Conservation (phyloP, 2,113 vertebrate species). For the Ploceus nigricollis region DNA sequence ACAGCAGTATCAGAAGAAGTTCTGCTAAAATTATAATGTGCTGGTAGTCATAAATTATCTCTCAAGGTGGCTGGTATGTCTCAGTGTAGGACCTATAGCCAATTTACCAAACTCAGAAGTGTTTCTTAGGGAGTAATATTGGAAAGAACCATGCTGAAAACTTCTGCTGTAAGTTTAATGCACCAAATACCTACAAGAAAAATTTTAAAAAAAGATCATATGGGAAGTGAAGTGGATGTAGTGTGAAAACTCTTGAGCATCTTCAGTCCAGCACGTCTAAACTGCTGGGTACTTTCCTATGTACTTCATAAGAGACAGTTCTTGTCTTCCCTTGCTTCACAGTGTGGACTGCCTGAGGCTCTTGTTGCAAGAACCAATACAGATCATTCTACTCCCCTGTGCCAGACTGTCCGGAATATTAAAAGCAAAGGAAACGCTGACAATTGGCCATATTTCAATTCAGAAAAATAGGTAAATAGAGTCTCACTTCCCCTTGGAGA, state of each 20-base stretch:
- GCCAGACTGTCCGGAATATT: not conserved
- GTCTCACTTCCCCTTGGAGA: not conserved
- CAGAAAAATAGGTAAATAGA: not conserved
- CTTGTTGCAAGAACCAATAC: not conserved
- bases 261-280: not conserved
- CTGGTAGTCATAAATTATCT: not conserved
- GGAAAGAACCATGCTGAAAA: not conserved
- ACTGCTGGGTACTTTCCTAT: not conserved
- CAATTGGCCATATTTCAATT: not conserved
- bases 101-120: not conserved
- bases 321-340: not conserved
- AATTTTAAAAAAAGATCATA: not conserved
- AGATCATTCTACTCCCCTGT: not conserved
- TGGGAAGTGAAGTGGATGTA: not conserved
- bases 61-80: not conserved
- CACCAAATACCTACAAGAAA: not conserved
- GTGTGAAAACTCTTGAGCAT: not conserved
- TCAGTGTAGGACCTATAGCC: not conserved
- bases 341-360: not conserved
- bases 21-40: not conserved
- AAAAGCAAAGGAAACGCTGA: not conserved
- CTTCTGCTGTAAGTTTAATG: not conserved
- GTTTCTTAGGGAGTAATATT: not conserved
- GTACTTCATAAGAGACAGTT: not conserved
- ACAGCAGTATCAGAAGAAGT: not conserved